phyloP scores from a whole-genome alignment of 1,140 invertebrate genomes.

The Trichoplusia ni region DNA sequence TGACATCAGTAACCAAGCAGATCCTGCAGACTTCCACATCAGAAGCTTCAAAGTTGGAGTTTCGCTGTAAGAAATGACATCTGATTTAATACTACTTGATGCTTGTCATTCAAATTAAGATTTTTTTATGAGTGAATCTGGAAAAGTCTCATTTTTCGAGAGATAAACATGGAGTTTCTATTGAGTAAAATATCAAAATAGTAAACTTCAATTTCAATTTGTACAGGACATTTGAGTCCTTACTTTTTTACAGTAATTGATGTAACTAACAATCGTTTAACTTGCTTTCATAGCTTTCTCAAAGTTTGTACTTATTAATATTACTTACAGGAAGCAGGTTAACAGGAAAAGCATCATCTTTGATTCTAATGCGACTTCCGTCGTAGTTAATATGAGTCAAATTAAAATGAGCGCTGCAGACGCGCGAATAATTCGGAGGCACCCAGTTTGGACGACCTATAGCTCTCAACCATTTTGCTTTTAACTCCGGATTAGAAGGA shows the following conservation, averaged over 20 bases:
- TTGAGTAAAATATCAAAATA: no score
- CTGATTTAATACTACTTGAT: no score
- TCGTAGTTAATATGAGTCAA: conserved; percentile 37
- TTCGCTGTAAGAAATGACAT: conserved; percentile 17
- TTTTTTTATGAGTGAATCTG: no score
- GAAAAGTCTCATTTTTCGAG: no score
- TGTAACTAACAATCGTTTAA: not conserved
- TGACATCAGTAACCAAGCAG: conserved; percentile 37
- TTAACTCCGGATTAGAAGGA: conserved; percentile 34
- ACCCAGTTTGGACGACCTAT: conserved; percentile 41
- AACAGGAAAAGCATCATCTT: conserved; percentile 38
- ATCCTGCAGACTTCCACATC: conserved; percentile 42
- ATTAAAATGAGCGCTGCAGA: conserved; percentile 42
- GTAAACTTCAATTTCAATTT: no score
- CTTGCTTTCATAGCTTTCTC: not conserved
- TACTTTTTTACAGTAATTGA: no score
- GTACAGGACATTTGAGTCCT: no score
- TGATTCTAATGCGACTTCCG: conserved; percentile 30
- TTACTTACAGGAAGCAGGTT: conserved; percentile 36
- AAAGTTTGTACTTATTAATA: not conserved
- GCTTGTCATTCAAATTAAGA: no score
- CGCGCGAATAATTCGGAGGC: conserved; percentile 30
- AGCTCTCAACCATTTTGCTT: conserved; percentile 39
- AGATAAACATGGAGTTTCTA: no score
- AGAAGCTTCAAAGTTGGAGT: conserved; percentile 42